phyloP scores from a whole-genome alignment of 2,888 invertebrate species.

The Helobdella robusta region DNA sequence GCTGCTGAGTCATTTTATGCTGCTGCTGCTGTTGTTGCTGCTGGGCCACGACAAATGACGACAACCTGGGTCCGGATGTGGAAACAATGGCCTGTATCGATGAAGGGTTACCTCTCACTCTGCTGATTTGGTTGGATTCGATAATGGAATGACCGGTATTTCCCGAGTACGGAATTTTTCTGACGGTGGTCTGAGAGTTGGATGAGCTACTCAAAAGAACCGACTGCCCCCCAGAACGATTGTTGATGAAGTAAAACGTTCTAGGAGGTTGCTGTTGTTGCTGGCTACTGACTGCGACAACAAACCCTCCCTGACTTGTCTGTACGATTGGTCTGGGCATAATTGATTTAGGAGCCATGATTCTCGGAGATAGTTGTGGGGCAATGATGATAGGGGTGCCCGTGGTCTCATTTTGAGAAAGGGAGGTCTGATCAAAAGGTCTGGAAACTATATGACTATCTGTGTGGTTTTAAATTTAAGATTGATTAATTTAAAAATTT shows the following conservation, averaged over 20 bases:
- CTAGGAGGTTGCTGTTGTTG: conserved; percentile 2
- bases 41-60: neutral
- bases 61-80: neutral
- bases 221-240: conserved; percentile 11
- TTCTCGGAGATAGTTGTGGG: conserved; percentile 6
- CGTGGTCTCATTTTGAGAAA: neutral
- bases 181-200: too few relatives aligned
- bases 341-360: neutral
- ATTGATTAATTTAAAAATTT: too few relatives aligned
- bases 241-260: conserved; percentile 6
- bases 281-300: neutral
- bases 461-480: too few relatives aligned
- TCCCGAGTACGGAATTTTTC: conserved; percentile 5
- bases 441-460: too few relatives aligned
- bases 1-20: neutral
- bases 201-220: neutral
- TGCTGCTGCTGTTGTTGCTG: neutral
- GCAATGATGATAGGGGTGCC: conserved; percentile 14
- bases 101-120: neutral
- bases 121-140: neutral
- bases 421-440: neutral
- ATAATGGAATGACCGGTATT: too few relatives aligned
- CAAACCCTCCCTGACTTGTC: too few relatives aligned
- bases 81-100: conserved; percentile 1
- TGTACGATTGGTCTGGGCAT: too few relatives aligned